Conservation (phyloP, 2,113 vertebrate genomes). For the Phaetusa simplex region DNA sequence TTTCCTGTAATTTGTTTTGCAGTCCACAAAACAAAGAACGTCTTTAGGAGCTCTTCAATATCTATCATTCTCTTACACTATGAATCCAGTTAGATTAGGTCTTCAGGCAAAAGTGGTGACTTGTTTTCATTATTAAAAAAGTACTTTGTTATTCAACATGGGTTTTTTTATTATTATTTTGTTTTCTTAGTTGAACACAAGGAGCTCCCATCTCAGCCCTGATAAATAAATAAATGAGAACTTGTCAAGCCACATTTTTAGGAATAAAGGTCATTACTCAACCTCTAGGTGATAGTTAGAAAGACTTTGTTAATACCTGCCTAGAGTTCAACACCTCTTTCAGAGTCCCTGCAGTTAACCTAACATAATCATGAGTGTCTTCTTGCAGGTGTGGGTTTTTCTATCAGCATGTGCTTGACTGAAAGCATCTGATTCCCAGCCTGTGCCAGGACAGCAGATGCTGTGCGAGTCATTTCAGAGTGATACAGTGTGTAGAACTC, state of each 20-base stretch:
- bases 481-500: neutral
- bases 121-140: neutral
- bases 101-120: neutral
- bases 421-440: constrained; percentile 33
- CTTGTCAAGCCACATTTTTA: neutral
- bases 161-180: neutral
- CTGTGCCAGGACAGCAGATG: constrained; percentile 44
- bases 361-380: neutral
- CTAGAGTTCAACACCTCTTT: neutral
- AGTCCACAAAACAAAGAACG: neutral
- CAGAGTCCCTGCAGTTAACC: neutral
- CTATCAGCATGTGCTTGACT: neutral
- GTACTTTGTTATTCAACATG: neutral
- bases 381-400: constrained; percentile 15
- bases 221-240: neutral
- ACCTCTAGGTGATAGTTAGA: neutral
- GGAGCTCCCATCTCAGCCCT: neutral
- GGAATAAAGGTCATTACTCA: neutral
- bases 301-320: neutral
- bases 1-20: neutral
- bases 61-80: neutral
- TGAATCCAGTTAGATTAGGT: neutral
- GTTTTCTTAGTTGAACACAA: neutral
- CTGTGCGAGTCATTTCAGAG: neutral
- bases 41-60: neutral